Evolutionary conservation across 2,113 vertebrate genomes (phyloP), one percentile per base, ranked within the genome.

Genomic region (Bucco capensis): DNA sequence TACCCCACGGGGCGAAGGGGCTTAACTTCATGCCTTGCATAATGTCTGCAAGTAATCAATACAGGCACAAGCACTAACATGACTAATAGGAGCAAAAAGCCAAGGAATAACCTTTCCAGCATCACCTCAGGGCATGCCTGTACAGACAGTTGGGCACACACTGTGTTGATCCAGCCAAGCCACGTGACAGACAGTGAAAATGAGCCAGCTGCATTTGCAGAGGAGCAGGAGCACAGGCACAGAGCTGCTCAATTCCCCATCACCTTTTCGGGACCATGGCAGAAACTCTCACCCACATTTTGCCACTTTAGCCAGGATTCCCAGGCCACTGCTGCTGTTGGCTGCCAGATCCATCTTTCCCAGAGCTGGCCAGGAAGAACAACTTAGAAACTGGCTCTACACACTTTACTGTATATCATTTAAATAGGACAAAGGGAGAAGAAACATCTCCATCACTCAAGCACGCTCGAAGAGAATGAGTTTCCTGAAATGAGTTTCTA

Each of bases 241-340:
- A n/a, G 27, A 3, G 1, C 30, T 12, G 7, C 51, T 14, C 1
- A 1, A 9, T 35, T 74, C 50, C 50, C 72, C 54, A 5, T 18
- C 1, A 0, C 8, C 60, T 72, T 62, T 70, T 27, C 0, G 6
- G 61, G 18, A 67, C 8, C 1, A 0, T 0, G 19, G 28, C n/a
- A 77, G 50, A 78, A 86, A 51, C 7, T 33, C 0, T 0, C 35
- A 38, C 14, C 53, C 1, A 1, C 0, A 0, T 42, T 60, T 57
- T 14, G 1, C 35, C 66, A 56, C 67, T 58, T 37, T 65, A 72
- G 24, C 10, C 64, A 25, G 75, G 16, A 19, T 10, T 72, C 37
- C 24, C 15, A 15, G 31, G 38, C n/a, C 9, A 2, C 8, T 14
- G 13, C 42, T 70, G 42, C 38, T 66, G 33, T 38, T 70, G 6